Evolutionary conservation across 2,113 vertebrate genomes (phyloP).

Genomic region (Serinus canaria): DNA sequence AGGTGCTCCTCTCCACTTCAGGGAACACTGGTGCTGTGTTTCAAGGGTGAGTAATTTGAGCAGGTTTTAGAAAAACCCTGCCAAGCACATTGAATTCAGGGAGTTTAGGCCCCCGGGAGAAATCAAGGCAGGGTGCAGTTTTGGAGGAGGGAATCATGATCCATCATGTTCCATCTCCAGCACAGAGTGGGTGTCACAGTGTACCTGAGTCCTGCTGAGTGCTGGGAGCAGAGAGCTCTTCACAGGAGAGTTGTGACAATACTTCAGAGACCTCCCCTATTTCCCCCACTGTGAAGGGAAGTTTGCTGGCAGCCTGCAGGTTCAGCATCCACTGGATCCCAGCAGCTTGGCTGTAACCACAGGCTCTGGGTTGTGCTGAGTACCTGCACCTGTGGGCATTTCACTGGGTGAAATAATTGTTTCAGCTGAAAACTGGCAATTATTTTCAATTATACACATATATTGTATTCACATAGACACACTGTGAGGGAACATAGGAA

Average conservation of each 20-base stretch:
- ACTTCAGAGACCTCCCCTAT: neutral
- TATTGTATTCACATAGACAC: neutral
- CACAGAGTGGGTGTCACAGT: neutral
- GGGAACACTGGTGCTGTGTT: neutral
- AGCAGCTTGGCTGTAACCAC: neutral
- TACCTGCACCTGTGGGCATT: neutral
- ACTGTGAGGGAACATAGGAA: neutral
- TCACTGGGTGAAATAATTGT: neutral
- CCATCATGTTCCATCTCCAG: neutral
- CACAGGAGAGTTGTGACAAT: neutral
- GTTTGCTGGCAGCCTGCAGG: neutral
- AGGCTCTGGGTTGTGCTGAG: neutral
- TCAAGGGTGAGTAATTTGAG: neutral
- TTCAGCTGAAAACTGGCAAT: neutral
- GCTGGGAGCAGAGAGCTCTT: neutral
- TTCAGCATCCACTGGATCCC: neutral
- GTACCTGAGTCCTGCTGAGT: neutral
- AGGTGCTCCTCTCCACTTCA: neutral
- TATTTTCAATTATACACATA: conserved; percentile 1
- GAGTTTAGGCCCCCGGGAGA: neutral
- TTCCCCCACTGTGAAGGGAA: neutral
- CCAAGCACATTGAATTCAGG: neutral
- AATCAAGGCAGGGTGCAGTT: neutral
- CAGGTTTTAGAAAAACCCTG: neutral
- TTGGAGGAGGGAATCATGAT: neutral